Percentiles rank a stretch among this genome's conserved stretches.
These are phyloP conservation scores for Scrobipalpa atriplicella DNA, from an alignment of 2,888 invertebrate genomes.

Conservation along the genomic window DNA sequence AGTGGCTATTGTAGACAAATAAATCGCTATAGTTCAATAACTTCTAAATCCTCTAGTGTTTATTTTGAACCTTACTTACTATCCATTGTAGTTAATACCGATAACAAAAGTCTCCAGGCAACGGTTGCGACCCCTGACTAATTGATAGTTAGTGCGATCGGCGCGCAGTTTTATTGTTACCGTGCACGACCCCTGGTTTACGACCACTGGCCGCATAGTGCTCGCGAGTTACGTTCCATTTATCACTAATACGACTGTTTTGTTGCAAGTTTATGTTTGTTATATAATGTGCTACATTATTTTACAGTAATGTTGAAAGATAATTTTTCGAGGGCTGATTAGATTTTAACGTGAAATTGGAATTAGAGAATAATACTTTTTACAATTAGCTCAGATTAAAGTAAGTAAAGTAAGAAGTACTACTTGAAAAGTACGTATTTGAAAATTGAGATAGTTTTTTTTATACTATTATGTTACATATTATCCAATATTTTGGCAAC, in stretches of 20 bases:
- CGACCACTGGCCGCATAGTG: conserved; percentile 14
- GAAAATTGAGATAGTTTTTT: too few species aligned
- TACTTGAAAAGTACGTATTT: too few species aligned
- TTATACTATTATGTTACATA: too few species aligned
- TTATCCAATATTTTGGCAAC: background rate
- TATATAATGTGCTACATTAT: background rate
- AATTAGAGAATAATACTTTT: too few species aligned
- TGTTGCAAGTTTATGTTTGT: conserved; percentile 7
- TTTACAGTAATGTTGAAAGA: background rate
- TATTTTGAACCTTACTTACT: background rate
- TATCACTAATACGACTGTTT: conserved; percentile 9
- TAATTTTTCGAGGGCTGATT: too few species aligned
- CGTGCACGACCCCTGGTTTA: conserved; percentile 22
- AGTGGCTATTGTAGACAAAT: too few species aligned
- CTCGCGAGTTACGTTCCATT: conserved; percentile 4
- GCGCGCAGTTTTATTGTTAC: conserved; percentile 41
- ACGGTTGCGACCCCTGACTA: conserved; percentile 31
- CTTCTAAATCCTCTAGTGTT: background rate
- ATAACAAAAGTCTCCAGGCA: conserved; percentile 8
- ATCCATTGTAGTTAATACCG: background rate
- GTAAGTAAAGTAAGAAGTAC: too few species aligned
- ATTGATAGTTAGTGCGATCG: conserved; percentile 45
- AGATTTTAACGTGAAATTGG: too few species aligned
- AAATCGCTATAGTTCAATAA: too few species aligned
- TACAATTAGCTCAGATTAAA: too few species aligned